Evolutionary conservation across 1,140 invertebrate genomes (phyloP), one percentile per base, ranked within the genome.

Genomic region (Nephila pilipes): DNA sequence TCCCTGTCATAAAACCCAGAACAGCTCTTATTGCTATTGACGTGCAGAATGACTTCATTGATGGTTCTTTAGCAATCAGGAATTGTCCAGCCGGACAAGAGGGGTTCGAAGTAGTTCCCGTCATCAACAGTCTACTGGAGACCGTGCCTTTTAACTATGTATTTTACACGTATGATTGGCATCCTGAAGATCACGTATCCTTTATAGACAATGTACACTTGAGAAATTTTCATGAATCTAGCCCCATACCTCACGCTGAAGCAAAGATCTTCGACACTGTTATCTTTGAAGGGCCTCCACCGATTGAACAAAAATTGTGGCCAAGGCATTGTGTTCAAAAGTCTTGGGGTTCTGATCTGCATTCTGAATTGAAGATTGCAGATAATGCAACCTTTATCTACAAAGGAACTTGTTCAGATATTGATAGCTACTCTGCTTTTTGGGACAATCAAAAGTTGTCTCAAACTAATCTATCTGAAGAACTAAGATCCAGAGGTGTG

Each of bases 21-120:
- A 97, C 97, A 95, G 98, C 97, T n/a, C 97, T 99, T 95, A 96
- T 99, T 54, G 97, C 99, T 93, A 98, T 99, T 83, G 99, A 99
- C 96, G 98, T 99, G 5, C 99, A 99, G 96, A 99, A 99, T 96
- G 99, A 99, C 96, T 99, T 99, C 96, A 99, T 99, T 95, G 97
- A 97, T 90, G 99, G 99, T 80, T 98, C 98, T 20, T 96, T 99
- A 87, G 97, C 99, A 94, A 98, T 99, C 94, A 97, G 97, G 95
- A 97, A 99, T 94, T 99, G 98, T 95, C 97, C 98, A 85, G 98
- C 98, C 36, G 97, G 98, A 94, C 98, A 99, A 94, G 97, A 99
- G 95, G 98, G 98, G 93, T 98, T 98, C 96, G 97, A 97, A 96
- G 97, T 98, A 57, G 97, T 99, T 91, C 97, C 98, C 90, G 98